Evolutionary conservation across 2,113 vertebrate species (phyloP).

Genomic region (Elachura formosa): DNA sequence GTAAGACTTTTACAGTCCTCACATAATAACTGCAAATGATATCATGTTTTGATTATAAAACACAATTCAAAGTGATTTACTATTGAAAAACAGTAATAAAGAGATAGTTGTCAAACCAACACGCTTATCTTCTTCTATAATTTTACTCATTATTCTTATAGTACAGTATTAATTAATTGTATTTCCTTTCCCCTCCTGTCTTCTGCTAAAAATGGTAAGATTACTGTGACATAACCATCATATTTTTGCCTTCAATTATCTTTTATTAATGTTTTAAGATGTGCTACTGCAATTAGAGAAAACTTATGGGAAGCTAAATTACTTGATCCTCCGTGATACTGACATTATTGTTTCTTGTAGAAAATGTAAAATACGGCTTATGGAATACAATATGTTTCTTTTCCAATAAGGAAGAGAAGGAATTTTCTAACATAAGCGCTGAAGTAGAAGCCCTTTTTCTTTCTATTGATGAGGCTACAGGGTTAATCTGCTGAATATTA

Average conservation of each 20-base stretch:
- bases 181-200: neutral
- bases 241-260: neutral
- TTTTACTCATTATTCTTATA: neutral
- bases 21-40: neutral
- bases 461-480: neutral
- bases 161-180: neutral
- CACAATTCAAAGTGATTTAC: neutral
- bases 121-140: neutral
- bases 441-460: neutral
- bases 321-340: neutral
- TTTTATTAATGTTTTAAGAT: neutral
- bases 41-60: neutral
- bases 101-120: neutral
- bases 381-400: neutral
- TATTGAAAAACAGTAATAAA: neutral
- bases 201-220: neutral
- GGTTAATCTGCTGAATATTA: neutral
- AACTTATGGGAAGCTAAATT: neutral
- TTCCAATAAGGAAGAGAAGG: neutral
- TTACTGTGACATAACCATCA: neutral
- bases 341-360: neutral
- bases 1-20: neutral
- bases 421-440: neutral
- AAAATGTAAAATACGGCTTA: neutral
- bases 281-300: neutral